Evolutionary conservation across 1,140 invertebrate genomes (phyloP).

Genomic region (Apis laboriosa): DNA sequence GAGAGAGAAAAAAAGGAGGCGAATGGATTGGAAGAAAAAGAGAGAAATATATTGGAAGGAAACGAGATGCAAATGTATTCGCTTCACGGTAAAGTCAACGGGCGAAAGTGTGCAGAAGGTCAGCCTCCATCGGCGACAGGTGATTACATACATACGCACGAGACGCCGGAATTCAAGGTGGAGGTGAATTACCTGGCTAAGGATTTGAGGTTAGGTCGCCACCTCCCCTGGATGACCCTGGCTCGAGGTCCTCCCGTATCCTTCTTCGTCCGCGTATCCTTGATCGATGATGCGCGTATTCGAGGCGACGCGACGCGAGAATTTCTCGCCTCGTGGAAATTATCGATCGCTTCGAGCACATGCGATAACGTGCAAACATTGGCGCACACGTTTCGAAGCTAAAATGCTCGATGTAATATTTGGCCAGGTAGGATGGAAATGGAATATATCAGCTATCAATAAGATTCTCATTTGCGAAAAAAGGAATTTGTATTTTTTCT

Average conservation of each 20-base stretch:
- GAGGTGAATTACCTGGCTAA: conserved; percentile 74
- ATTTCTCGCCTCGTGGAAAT: too few species aligned
- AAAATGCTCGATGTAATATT: too few species aligned
- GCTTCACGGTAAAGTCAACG: conserved; percentile 59
- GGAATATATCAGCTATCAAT: too few species aligned
- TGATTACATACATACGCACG: conserved; percentile 65
- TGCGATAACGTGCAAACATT: too few species aligned
- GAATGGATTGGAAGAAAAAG: background rate
- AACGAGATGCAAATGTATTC: conserved; percentile 68
- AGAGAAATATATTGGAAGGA: conserved; percentile 53
- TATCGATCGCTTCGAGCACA: too few species aligned
- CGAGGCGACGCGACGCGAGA: background rate
- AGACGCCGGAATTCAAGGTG: conserved; percentile 67
- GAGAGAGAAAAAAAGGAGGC: background rate
- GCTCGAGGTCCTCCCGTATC: conserved; percentile 47
- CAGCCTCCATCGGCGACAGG: conserved; percentile 68
- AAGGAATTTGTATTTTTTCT: too few species aligned
- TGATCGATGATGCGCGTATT: conserved; percentile 59
- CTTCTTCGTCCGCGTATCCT: conserved; percentile 51
- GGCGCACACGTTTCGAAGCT: too few species aligned
- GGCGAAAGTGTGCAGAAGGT: conserved; percentile 69
- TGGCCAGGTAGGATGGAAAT: too few species aligned
- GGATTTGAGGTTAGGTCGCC: conserved; percentile 69
- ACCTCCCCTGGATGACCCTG: conserved; percentile 63
- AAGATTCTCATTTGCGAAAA: too few species aligned